A percentile compares a stretch with the other conserved stretches of the same genome.
These are phyloP conservation scores for Cecidostiba fungosa DNA, from an alignment of 2,888 invertebrate species.

Conservation along the genomic window DNA sequence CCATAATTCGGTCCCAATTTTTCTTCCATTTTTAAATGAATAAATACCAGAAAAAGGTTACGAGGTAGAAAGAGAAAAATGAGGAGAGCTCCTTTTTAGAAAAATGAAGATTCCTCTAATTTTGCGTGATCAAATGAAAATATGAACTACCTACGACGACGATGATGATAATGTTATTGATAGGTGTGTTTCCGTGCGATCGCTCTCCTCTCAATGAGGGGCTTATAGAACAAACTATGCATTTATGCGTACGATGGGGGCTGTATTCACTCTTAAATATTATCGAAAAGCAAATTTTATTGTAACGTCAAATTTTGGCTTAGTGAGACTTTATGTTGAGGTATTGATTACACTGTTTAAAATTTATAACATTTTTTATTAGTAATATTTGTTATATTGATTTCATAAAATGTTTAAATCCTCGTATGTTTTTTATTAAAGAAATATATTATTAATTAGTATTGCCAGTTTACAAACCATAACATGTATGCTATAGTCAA, in stretches of 20 bases:
- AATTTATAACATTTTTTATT: neutral
- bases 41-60: constrained; percentile 16
- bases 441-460: neutral
- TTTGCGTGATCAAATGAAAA: constrained; percentile 37
- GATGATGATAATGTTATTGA: constrained; percentile 28
- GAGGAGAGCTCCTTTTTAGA: constrained; percentile 24
- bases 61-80: constrained; percentile 2
- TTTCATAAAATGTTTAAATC: neutral
- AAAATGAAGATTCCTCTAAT: constrained; percentile 36
- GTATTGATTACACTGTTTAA: neutral
- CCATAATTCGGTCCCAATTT: constrained; percentile 36
- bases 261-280: constrained; percentile 52
- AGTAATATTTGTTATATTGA: neutral
- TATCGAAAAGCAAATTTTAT: constrained; percentile 1
- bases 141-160: constrained; percentile 19
- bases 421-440: neutral
- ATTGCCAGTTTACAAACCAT: neutral
- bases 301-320: neutral
- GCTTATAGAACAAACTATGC: constrained; percentile 33
- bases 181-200: constrained; percentile 27
- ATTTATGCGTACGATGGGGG: constrained; percentile 44
- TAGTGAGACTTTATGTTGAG: neutral
- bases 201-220: constrained; percentile 13
- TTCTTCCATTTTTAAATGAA: constrained; percentile 54
- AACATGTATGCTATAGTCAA: neutral